Conservation (phyloP, 2,888 invertebrate species). For the Drosophila algonquin region DNA sequence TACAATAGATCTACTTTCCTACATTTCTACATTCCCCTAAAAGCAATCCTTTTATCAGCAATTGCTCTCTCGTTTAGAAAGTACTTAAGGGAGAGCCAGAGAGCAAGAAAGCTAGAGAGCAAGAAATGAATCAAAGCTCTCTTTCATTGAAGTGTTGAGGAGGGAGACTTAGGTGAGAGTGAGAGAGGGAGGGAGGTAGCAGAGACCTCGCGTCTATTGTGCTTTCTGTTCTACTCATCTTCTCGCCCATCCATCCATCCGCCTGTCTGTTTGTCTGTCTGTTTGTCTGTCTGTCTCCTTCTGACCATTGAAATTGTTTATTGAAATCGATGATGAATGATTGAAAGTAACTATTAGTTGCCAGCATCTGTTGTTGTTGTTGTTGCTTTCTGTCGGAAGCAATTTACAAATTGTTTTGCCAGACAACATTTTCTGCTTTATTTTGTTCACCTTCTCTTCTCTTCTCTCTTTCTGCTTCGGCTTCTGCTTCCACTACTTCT, state of each 20-base stretch:
- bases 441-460: constrained; percentile 32
- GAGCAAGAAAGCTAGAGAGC: constrained; percentile 35
- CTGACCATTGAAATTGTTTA: constrained; percentile 75
- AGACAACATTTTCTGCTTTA: constrained; percentile 57
- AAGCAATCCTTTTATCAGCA: neutral
- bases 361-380: constrained; percentile 18
- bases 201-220: constrained; percentile 56
- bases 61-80: neutral
- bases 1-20: too few relatives aligned
- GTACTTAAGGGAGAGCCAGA: constrained; percentile 5
- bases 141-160: neutral
- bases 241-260: neutral
- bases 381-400: constrained; percentile 72
- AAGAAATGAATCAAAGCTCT: constrained; percentile 53
- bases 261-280: too few relatives aligned
- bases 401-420: constrained; percentile 77
- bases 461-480: constrained; percentile 19
- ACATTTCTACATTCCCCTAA: too few relatives aligned
- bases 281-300: constrained; percentile 35
- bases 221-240: constrained; percentile 12
- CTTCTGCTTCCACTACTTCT: constrained; percentile 18
- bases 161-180: neutral
- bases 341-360: constrained; percentile 77
- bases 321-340: constrained; percentile 78
- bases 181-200: constrained; percentile 11